These are phyloP conservation scores for Proisotoma minuta DNA, from an alignment of 2,888 invertebrate genomes.

Conservation along the genomic window DNA sequence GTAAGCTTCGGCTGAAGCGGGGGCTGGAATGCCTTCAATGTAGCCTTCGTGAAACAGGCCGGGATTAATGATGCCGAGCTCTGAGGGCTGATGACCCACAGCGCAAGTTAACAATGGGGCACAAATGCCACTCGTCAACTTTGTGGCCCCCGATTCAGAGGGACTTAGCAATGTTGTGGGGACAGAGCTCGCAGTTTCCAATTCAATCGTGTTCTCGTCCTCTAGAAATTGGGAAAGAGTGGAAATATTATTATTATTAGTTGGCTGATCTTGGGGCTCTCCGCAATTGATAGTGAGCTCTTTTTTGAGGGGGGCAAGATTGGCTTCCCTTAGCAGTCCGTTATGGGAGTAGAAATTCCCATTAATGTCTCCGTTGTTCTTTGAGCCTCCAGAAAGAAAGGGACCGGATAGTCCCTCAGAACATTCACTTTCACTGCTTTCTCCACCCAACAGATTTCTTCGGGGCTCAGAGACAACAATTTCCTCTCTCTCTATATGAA, in stretches of 20 bases:
- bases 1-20: neutral
- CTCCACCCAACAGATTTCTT: neutral
- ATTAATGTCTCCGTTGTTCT: neutral
- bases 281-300: neutral
- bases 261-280: too few relatives aligned
- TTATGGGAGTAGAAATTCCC: conserved; percentile 1
- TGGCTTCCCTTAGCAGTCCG: neutral
- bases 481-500: conserved; percentile 2
- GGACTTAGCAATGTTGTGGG: neutral
- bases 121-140: neutral
- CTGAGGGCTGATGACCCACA: neutral
- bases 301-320: neutral
- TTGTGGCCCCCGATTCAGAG: neutral
- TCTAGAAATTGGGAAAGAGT: neutral
- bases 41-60: neutral
- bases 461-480: conserved; percentile 5
- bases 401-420: neutral
- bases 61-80: neutral
- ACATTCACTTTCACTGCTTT: neutral
- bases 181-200: neutral
- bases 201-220: neutral
- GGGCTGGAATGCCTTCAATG: neutral
- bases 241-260: neutral
- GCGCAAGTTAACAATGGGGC: neutral
- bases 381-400: too few relatives aligned